Evolutionary conservation across 2,888 invertebrate species (phyloP), one percentile per base, ranked within the genome.

Genomic region (Leptopilina myrica): DNA sequence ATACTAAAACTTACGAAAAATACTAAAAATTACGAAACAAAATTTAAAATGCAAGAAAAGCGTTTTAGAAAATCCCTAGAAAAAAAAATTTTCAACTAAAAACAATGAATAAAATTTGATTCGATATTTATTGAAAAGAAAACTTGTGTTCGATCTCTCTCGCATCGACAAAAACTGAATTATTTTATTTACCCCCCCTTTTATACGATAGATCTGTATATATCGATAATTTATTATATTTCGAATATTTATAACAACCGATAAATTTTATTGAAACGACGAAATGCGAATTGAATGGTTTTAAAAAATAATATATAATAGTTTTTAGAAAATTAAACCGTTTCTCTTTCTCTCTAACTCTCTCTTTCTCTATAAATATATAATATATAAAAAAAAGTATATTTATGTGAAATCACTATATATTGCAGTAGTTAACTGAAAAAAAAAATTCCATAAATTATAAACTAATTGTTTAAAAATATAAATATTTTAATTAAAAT

Each of bases 201-300:
- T 49, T 46, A 49, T 67, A 67, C 67, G 49, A 26, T 15, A 67
- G 15, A 12, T 20, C 4, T 49, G 12, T 49, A 49, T 12, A 49
- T 49, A 49, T 2, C 11, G 8, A 66, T 66, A 66, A 66, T 66
- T 66, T 66, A 66, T 66, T 46, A 49, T 69, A 69, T 49, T 69
- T 33, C 14, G 8, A 69, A 69, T 69, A 69, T 69, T 69, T 26
- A 69, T 53, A 69, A 46, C n/a, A 67, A 8, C 15, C 15, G 9
- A 9, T 15, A 62, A 62, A 62, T 20, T 9, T 49, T 14, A 15
- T 15, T 59, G 20, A 62, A 62, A 62, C 20, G 62, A 62, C 20
- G 62, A 62, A n/a, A 62, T 62, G 20, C 62, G 62, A 62, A 62
- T 62, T 62, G n/a, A 62, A 59, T 15, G 15, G 14, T 15, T 62